Base-by-base conservation (phyloP, 2,113 vertebrate genomes). In the Gambusia holbrooki region DNA sequence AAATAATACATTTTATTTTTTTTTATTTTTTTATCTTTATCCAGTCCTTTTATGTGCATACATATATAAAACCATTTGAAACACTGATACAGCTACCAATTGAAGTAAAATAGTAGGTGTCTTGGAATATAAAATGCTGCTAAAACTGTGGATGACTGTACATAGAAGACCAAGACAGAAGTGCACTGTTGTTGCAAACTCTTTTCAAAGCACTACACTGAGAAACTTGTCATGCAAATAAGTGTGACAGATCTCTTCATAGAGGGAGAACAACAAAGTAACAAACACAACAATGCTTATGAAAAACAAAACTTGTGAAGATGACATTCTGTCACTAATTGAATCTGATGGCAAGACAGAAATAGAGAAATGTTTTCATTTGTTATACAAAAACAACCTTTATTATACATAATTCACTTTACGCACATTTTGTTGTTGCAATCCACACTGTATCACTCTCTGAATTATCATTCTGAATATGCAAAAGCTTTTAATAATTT, bases 401-500 rank as follows among this genome's bases (percentile, higher is more conserved):
- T 83, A 90, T 88, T 88, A 91, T 94, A 93, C 92, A 94, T 94
- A 93, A 94, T 93, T 94, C 92, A 94, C 93, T 92, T 94, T 91
- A 94, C 77, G 72, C 89, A 90, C 92, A 93, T 93, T 94, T 95
- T 94, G 93, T 92, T 92, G 73, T 87, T 79, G 83, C 91, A 84
- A 87, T 92, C 91, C 92, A 79, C 80, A 77, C 87, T 73, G 88
- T 80, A 89, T 92, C 83, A 83, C 80, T 69, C 83, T 79, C 61
- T 40, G 87, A 90, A 92, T 93, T 86, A 94, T 89, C 87, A 90
- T 80, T 85, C 77, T 93, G 94, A 94, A 95, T 95, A 95, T 95
- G 93, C 92, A 94, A 90, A 81, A 80, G 87, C 76, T 66, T 91
- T 95, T 91, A 95, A 95, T 95, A 95, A 95, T 95, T 95, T 90